Conservation (phyloP, 2,888 invertebrate species). For the Phrixothrix hirtus region DNA sequence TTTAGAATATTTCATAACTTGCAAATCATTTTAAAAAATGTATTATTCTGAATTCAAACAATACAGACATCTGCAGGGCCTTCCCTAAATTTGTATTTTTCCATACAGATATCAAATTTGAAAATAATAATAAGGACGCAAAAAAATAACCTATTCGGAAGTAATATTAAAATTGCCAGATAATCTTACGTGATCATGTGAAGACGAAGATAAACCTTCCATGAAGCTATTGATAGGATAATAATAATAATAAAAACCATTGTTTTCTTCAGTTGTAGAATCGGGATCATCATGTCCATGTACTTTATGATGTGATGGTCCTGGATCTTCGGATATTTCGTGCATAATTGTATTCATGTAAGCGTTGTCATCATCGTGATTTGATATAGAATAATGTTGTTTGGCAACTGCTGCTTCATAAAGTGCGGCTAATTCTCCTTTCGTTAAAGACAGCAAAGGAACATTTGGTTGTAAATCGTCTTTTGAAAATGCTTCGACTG, state of each 20-base stretch:
- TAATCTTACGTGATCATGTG: slow-evolving; percentile 21
- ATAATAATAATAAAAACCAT: slow-evolving; percentile 60
- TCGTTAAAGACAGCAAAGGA: slow-evolving; percentile 47
- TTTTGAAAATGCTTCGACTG: not conserved
- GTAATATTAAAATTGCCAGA: not conserved
- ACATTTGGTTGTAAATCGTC: slow-evolving; percentile 6
- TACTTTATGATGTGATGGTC: slow-evolving; percentile 15
- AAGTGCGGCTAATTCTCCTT: slow-evolving; percentile 56
- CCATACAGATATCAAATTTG: not conserved
- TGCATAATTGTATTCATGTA: slow-evolving; percentile 51
- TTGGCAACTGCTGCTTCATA: slow-evolving; percentile 56
- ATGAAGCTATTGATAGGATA: slow-evolving; percentile 60
- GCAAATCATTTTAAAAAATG: too few species aligned
- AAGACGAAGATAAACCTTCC: slow-evolving; percentile 47
- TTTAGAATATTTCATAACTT: too few species aligned
- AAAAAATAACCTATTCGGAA: not conserved
- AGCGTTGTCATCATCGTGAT: slow-evolving; percentile 36
- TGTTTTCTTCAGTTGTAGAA: slow-evolving; percentile 28
- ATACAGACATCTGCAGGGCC: not conserved
- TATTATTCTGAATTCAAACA: not conserved
- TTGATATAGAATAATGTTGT: slow-evolving; percentile 47
- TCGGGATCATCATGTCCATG: slow-evolving; percentile 13
- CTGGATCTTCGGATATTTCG: slow-evolving; percentile 42
- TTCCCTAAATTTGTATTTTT: not conserved
- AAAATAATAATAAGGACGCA: not conserved